Evolutionary conservation across 2,113 vertebrate species (phyloP).

Genomic region (Phyllostomus discolor): DNA sequence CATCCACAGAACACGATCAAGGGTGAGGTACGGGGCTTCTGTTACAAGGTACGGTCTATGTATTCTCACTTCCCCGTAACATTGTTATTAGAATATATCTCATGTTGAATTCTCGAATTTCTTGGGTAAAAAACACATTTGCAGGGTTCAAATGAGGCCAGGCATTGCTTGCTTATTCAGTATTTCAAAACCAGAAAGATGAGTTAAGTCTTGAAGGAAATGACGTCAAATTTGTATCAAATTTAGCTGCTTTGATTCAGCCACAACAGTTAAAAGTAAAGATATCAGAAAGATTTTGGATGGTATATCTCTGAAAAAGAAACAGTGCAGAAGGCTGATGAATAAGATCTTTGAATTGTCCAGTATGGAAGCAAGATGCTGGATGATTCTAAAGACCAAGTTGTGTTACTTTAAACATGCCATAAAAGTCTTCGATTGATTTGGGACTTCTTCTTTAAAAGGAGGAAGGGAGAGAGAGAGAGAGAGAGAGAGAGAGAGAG

Average conservation of each 20-base stretch:
- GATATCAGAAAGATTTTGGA: not conserved
- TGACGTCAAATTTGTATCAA: not conserved
- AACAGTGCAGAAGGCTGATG: not conserved
- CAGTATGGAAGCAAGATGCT: not conserved
- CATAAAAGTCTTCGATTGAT: not conserved
- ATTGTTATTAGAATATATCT: not conserved
- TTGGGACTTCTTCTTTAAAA: not conserved
- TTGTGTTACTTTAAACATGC: not conserved
- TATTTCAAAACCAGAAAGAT: not conserved
- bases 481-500: not conserved
- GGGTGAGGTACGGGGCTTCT: not conserved
- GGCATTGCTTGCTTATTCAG: not conserved
- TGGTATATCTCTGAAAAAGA: not conserved
- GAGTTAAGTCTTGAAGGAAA: conserved; percentile 1
- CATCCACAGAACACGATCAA: not conserved
- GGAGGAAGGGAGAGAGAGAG: not conserved
- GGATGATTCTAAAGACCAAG: not conserved
- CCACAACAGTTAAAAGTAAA: not conserved
- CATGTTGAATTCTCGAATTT: not conserved
- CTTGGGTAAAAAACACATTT: not conserved
- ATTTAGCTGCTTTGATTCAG: not conserved
- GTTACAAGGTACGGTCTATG: not conserved
- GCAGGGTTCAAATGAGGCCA: not conserved
- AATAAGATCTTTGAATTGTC: not conserved
- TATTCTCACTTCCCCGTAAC: not conserved